A percentile compares a stretch with the other conserved stretches of the same genome.
Evolutionary conservation across 2,113 vertebrate genomes (phyloP).

Genomic region (Pseudopodoces humilis): DNA sequence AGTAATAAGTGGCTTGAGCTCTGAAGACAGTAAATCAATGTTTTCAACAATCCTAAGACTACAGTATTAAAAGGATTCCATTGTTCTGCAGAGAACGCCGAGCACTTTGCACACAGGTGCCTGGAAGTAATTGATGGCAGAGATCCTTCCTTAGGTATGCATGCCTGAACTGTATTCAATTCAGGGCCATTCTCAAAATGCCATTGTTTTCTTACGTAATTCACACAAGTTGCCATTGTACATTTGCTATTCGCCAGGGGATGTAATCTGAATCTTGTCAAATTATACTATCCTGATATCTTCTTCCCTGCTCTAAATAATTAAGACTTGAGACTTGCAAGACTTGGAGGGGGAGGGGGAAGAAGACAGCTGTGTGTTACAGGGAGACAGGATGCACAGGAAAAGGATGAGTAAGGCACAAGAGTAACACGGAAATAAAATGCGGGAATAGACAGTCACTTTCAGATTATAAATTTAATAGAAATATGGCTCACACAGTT

Average conservation of each 20-base stretch:
- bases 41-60: constrained; percentile 10
- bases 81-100: constrained; percentile 22
- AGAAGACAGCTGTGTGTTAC: background rate
- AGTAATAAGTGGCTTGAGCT: background rate
- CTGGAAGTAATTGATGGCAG: constrained; percentile 38
- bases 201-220: constrained; percentile 56
- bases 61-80: constrained; percentile 38
- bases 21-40: constrained; percentile 34
- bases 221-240: constrained; percentile 43
- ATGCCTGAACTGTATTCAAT: constrained; percentile 41
- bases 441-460: background rate
- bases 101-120: constrained; percentile 48
- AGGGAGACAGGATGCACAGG: background rate
- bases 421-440: constrained; percentile 9
- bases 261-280: constrained; percentile 64
- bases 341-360: background rate
- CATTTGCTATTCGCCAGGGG: constrained; percentile 8
- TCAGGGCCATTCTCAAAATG: constrained; percentile 49
- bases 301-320: constrained; percentile 70
- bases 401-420: background rate
- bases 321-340: constrained; percentile 57
- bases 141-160: constrained; percentile 51
- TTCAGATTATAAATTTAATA: background rate
- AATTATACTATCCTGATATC: constrained; percentile 57
- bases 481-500: background rate